phyloP scores from a whole-genome alignment of 1,140 invertebrate genomes.

The Lasaia peninsularis region DNA sequence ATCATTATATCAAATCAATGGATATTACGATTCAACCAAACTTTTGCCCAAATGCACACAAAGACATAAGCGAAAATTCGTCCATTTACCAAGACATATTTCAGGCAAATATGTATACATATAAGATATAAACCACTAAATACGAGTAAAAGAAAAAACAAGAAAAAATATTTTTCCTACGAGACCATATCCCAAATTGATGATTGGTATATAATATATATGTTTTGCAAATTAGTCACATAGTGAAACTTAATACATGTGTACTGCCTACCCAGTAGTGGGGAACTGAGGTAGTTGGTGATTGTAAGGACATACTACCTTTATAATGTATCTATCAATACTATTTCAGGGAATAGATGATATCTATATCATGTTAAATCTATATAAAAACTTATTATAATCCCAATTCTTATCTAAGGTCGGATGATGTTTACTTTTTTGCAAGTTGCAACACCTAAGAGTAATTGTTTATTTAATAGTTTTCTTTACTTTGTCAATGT shows the following conservation, averaged over 20 bases:
- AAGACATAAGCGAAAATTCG: slow-evolving; percentile 22
- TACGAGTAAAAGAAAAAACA: background rate
- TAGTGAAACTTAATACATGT: slow-evolving; percentile 2
- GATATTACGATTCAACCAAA: slow-evolving; percentile 11
- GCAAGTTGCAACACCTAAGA: too few relatives aligned
- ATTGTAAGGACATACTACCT: slow-evolving; percentile 1
- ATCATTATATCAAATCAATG: slow-evolving; percentile 34
- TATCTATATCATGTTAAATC: background rate
- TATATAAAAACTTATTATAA: slow-evolving; percentile 3
- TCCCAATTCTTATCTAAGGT: background rate
- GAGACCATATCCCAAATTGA: background rate
- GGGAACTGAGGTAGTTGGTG: slow-evolving; percentile 1
- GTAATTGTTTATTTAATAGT: too few relatives aligned
- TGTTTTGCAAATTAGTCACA: background rate
- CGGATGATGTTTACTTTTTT: background rate
- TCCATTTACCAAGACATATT: slow-evolving; percentile 20
- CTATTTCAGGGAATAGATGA: background rate
- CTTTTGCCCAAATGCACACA: slow-evolving; percentile 34
- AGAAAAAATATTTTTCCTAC: slow-evolving; percentile 1
- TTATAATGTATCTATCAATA: background rate
- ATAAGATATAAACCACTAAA: slow-evolving; percentile 13
- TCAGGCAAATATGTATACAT: slow-evolving; percentile 21
- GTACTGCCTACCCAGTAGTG: background rate
- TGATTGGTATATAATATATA: background rate
- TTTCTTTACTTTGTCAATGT: too few relatives aligned